Evolutionary conservation across 2,797 vertebrate species (phyloP).

Genomic region (Microctenopoma lineatum): DNA sequence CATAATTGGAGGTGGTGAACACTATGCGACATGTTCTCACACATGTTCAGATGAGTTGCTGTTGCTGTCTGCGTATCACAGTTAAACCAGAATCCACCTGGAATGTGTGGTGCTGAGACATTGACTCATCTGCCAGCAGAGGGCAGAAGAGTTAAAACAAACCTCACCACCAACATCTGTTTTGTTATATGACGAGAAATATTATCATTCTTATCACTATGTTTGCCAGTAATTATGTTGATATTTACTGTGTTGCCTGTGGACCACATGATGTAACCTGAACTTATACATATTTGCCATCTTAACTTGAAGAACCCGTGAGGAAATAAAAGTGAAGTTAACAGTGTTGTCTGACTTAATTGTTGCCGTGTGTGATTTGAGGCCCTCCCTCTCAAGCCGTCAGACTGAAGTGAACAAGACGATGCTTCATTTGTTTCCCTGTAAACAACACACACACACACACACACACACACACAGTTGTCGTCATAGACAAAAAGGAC

Average conservation of each 20-base stretch:
- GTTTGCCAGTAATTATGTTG: not conserved
- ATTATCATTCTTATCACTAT: not conserved
- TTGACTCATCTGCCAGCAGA: not conserved
- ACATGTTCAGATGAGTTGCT: no score
- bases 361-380: not conserved
- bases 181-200: not conserved
- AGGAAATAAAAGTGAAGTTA: not conserved
- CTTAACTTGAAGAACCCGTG: not conserved
- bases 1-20: no score
- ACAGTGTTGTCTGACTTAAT: not conserved
- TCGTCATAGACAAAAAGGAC: not conserved
- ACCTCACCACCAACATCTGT: not conserved
- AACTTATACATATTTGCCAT: not conserved
- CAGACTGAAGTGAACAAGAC: not conserved
- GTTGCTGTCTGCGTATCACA: no score
- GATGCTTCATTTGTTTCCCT: not conserved
- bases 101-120: not conserved
- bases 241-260: not conserved
- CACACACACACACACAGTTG: not conserved
- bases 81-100: not conserved
- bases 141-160: not conserved
- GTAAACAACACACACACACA: not conserved
- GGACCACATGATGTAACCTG: not conserved
- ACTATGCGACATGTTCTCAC: no score
- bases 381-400: not conserved